phyloP scores from a whole-genome alignment of 2,888 invertebrate genomes.

The Trissoscelio sp. region DNA sequence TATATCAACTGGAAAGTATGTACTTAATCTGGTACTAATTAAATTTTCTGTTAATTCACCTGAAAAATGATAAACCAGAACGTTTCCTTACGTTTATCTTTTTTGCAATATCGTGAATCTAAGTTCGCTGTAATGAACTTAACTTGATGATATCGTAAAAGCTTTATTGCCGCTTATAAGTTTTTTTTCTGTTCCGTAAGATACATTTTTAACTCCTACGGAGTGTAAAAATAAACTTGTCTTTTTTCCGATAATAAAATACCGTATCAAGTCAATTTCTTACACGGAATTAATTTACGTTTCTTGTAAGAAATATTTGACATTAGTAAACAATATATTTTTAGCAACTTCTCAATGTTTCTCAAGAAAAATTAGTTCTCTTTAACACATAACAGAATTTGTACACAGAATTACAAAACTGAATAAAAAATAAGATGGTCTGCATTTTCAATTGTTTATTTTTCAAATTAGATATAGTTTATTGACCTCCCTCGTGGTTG shows the following conservation, averaged over 20 bases:
- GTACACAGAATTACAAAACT: too few species aligned
- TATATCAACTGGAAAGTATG: too few species aligned
- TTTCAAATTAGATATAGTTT: too few species aligned
- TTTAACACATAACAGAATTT: too few species aligned
- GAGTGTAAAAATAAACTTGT: constrained; percentile 19
- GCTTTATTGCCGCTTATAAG: constrained; percentile 29
- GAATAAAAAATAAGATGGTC: too few species aligned
- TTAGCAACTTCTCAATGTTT: too few species aligned
- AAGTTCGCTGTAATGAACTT: constrained; percentile 27
- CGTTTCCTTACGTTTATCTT: constrained; percentile 7
- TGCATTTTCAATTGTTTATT: too few species aligned
- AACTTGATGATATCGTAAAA: constrained; percentile 51
- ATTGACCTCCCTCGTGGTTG: too few species aligned
- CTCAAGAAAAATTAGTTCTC: too few species aligned
- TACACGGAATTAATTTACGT: background rate
- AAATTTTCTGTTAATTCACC: background rate
- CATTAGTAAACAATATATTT: too few species aligned
- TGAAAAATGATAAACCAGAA: constrained; percentile 14
- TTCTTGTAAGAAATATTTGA: too few species aligned
- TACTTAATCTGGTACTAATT: too few species aligned
- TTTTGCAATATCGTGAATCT: constrained; percentile 2
- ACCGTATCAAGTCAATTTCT: constrained; percentile 19
- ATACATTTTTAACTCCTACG: constrained; percentile 11
- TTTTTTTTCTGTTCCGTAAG: constrained; percentile 3
- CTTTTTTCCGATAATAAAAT: constrained; percentile 14